Percentiles rank a stretch among this genome's conserved stretches.
Evolutionary conservation across 2,113 vertebrate genomes (phyloP).

Genomic region (Neoarius graeffei): DNA sequence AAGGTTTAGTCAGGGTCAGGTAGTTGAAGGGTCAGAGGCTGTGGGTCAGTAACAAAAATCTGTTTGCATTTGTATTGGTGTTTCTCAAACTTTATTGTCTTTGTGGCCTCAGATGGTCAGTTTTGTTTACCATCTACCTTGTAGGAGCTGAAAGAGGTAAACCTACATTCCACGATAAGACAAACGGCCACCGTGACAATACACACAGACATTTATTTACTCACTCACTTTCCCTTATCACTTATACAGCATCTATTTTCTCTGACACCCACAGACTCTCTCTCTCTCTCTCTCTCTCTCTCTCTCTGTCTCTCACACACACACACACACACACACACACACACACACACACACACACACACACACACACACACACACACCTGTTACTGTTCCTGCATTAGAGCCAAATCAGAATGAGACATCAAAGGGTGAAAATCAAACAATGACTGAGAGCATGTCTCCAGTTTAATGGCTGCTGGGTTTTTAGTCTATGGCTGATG

Average conservation of each 20-base stretch:
- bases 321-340: not conserved
- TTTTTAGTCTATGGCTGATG: conserved; percentile 38
- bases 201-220: conserved; percentile 38
- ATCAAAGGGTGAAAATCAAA: conserved; percentile 52
- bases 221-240: conserved; percentile 40
- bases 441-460: conserved; percentile 47
- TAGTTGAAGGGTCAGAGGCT: conserved; percentile 39
- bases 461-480: conserved; percentile 46
- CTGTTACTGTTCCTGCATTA: conserved; percentile 41
- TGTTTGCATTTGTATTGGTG: conserved; percentile 57
- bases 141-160: conserved; percentile 31
- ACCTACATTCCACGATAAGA: conserved; percentile 5
- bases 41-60: conserved; percentile 57
- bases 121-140: conserved; percentile 36
- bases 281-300: not conserved
- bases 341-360: conserved; percentile 26
- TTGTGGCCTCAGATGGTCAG: conserved; percentile 46
- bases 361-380: conserved; percentile 43
- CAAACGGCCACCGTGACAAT: conserved; percentile 33
- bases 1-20: not conserved
- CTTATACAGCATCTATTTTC: conserved; percentile 17
- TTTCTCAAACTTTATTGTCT: conserved; percentile 59
- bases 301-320: not conserved
- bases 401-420: conserved; percentile 35
- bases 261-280: not conserved